Evolutionary conservation across 2,797 vertebrate species (phyloP).

Genomic region (Platyrinchus mystaceus): DNA sequence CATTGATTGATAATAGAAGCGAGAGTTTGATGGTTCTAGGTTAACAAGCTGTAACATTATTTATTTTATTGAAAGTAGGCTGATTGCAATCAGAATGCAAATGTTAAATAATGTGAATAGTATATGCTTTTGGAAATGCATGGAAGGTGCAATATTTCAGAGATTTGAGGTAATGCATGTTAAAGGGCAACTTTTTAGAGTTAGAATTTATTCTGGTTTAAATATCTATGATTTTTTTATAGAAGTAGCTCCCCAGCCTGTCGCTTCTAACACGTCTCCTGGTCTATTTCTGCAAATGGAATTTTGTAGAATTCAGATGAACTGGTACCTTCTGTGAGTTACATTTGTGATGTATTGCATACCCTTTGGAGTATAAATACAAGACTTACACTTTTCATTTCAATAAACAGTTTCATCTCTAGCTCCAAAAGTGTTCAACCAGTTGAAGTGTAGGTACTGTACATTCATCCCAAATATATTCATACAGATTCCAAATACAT

Average conservation of each 20-base stretch:
- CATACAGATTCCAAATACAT: neutral
- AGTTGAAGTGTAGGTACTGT: neutral
- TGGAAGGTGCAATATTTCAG: neutral
- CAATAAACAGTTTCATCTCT: neutral
- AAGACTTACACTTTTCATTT: constrained; percentile 15
- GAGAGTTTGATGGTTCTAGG: constrained; percentile 7
- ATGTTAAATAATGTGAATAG: constrained; percentile 40
- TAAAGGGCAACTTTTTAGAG: neutral
- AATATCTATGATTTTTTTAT: neutral
- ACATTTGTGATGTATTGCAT: neutral
- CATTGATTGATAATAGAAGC: constrained; percentile 24
- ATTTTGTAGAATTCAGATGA: constrained; percentile 26
- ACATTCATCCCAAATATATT: neutral
- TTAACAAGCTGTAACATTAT: neutral
- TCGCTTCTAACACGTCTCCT: neutral
- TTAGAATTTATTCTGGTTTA: neutral
- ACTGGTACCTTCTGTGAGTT: neutral
- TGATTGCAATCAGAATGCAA: constrained; percentile 62
- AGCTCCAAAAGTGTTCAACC: neutral
- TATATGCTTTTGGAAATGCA: neutral
- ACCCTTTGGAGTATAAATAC: constrained; percentile 10
- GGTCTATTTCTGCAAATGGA: constrained; percentile 35
- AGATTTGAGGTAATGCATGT: neutral
- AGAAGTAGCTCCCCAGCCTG: constrained; percentile 11
- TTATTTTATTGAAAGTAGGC: constrained; percentile 57